phyloP scores from a whole-genome alignment of 2,888 invertebrate genomes.

The Oscheius sp. region DNA sequence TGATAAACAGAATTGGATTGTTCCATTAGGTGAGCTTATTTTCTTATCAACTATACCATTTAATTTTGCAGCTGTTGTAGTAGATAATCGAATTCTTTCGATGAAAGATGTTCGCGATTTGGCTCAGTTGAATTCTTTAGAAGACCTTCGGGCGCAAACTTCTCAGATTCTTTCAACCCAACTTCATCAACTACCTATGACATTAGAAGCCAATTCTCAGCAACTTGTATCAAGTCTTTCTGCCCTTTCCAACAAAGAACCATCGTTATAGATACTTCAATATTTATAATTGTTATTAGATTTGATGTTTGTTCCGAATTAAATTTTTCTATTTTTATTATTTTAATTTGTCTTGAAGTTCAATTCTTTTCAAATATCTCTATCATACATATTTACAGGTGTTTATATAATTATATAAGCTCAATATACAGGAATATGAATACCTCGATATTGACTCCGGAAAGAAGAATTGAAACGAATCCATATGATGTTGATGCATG shows the following conservation, averaged over 20 bases:
- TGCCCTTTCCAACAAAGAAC: constrained; percentile 23
- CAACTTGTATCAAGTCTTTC: constrained; percentile 36
- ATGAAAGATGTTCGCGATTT: constrained; percentile 57
- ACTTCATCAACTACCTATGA: constrained; percentile 45
- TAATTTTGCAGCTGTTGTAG: constrained; percentile 56
- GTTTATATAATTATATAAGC: neutral
- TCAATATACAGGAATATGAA: no score
- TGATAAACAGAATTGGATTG: constrained; percentile 61
- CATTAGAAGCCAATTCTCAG: constrained; percentile 41
- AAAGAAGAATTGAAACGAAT: constrained; percentile 82
- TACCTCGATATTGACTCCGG: constrained; percentile 73
- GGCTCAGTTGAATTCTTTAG: constrained; percentile 52
- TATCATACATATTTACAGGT: neutral
- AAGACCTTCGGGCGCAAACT: constrained; percentile 59
- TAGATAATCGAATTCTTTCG: constrained; percentile 60
- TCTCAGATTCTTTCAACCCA: constrained; percentile 53
- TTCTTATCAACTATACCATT: neutral
- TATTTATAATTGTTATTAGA: neutral
- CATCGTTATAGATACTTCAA: neutral
- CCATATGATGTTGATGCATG: constrained; percentile 96
- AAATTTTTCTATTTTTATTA: neutral
- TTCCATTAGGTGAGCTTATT: constrained; percentile 57
- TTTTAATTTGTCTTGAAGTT: neutral
- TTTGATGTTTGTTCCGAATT: neutral
- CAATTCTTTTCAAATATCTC: neutral